Evolutionary conservation across 2,113 vertebrate species (phyloP), one percentile per base, ranked within the genome.

Genomic region (Corapipo altera): DNA sequence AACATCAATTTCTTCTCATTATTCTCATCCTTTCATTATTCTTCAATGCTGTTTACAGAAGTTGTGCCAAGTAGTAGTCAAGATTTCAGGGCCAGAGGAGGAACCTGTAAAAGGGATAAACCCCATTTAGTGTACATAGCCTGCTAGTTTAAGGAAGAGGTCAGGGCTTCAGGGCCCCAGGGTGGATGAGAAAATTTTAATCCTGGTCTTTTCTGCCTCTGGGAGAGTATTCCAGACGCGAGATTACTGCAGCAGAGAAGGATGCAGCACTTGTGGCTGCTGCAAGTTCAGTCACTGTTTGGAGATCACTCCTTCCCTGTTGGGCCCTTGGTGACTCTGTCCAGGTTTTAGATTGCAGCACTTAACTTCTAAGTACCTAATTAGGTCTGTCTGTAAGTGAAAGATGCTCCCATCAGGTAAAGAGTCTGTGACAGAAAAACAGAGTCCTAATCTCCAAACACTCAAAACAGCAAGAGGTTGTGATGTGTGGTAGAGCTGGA

Each of bases 291-390:
- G 23, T 21, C 35, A 1, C 16, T 18, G 9, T 41, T 72, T 75
- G 51, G 69, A 80, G 55, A 15, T 58, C 8, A 6, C 3, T 14
- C 9, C 28, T 62, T 86, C 46, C 65, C 26, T 16, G 1, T 2
- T 7, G 37, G 35, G 26, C 3, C 37, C 30, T 51, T 0, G 0
- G 21, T 54, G 43, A 11, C 59, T 86, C 2, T 3, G 20, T 26
- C 46, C 20, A 30, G 30, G 22, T 44, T 90, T 65, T 39, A 23
- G 30, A 64, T 15, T 67, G 39, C 27, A 90, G 4, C 18, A 39
- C 14, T 76, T 28, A 51, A 26, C 5, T 41, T 52, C 4, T 82
- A 81, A 65, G 26, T 27, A 24, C 11, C 24, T 49, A 26, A 58
- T 73, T 46, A 37, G 69, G 48, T 30, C 22, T 57, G 16, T 7